Evolutionary conservation across 1,140 invertebrate species (phyloP), one percentile per base, ranked within the genome.

Genomic region (Pogonomyrmex barbatus): DNA sequence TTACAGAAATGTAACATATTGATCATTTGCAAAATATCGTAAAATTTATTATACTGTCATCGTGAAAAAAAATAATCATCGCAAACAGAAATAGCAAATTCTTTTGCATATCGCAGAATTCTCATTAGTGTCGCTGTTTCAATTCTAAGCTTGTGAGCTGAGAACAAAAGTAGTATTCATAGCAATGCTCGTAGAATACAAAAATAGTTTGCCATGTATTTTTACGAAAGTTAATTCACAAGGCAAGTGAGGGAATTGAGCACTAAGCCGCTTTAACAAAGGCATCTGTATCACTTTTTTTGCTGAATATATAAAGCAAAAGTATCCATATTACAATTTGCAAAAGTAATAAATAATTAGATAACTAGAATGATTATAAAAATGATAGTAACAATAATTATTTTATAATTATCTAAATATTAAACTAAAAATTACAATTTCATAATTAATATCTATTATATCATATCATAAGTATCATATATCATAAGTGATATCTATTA

Each of bases 281-380:
- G 36, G 45, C 50, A 54, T n/a, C n/a, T n/a, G n/a, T n/a, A n/a
- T 24, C 17, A 30, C 42, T 82, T 82, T 58, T 75, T 75, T 39
- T 58, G 47, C 30, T 14, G 5, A 9, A 45, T 5, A 2, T 42
- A 3, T n/a, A 33, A 54, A 36, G 45, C 24, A 82, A n/a, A 60
- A 6, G 2, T 36, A 39, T n/a, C 58, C 12, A 33, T 45, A 12
- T 68, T 60, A 54, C 56, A 6, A 65, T n/a, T 70, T 5, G 14
- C 2, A 50, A 67, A 45, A 58, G n/a, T 14, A 33, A 12, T 58
- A 36, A 39, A 39, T 52, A 30, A 79, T 33, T 79, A n/a, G 6
- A 50, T 78, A 14, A 71, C 12, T 36, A 5, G 9, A 77, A 30
- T 0, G 1, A 8, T 45, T 56, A 45, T 81, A 56, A 45, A 39